phyloP scores from a whole-genome alignment of 2,888 invertebrate species.

The Cyclophora punctaria region DNA sequence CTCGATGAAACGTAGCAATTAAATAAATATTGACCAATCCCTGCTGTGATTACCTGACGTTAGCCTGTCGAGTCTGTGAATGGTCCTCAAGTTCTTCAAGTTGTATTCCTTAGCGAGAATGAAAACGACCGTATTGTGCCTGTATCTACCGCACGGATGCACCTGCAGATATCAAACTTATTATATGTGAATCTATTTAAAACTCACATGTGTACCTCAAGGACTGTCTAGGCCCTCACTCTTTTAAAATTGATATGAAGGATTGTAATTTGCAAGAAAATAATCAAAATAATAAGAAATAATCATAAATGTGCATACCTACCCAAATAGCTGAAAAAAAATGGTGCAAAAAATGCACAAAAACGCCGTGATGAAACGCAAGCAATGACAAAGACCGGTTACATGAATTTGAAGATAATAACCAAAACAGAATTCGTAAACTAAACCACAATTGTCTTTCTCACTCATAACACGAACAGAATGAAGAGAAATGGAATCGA shows the following conservation, averaged over 20 bases:
- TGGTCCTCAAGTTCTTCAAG: constrained; percentile 92
- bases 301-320: no score
- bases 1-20: no score
- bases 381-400: constrained; percentile 8
- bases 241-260: constrained; percentile 1
- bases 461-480: constrained; percentile 2
- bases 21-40: neutral
- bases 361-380: constrained; percentile 13
- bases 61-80: constrained; percentile 96
- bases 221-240: constrained; percentile 1
- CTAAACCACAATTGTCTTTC: constrained; percentile 1
- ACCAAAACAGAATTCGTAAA: constrained; percentile 2
- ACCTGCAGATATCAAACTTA: constrained; percentile 74
- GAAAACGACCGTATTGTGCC: constrained; percentile 97
- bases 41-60: constrained; percentile 82
- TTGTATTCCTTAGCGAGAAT: constrained; percentile 97
- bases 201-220: constrained; percentile 2
- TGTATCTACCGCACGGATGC: constrained; percentile 98
- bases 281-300: neutral
- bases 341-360: constrained; percentile 5
- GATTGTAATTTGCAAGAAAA: neutral
- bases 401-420: neutral
- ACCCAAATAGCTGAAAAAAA: neutral
- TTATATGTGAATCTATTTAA: neutral
- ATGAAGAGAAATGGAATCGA: neutral